phyloP scores from a whole-genome alignment of 2,113 vertebrate species.

The Nicator chloris region DNA sequence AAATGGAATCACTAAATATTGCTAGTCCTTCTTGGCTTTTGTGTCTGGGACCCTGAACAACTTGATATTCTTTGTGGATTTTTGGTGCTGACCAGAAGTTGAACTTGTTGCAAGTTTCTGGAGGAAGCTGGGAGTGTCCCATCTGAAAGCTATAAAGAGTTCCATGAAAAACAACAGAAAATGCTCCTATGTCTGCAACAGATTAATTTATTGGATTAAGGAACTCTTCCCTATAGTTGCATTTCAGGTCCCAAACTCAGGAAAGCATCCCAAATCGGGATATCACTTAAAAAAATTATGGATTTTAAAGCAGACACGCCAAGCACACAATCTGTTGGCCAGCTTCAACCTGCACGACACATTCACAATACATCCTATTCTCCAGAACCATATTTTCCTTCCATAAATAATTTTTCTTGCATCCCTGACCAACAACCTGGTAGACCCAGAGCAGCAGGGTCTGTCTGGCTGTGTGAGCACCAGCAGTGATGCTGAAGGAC shows the following conservation, averaged over 20 bases:
- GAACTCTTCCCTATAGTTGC: neutral
- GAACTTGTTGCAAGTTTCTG: slow-evolving; percentile 39
- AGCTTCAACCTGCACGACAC: neutral
- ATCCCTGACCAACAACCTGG: neutral
- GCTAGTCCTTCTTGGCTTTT: neutral
- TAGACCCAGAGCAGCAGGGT: neutral
- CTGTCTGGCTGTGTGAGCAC: neutral
- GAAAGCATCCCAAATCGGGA: neutral
- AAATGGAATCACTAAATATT: neutral
- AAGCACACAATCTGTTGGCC: neutral
- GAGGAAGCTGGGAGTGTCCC: slow-evolving; percentile 29
- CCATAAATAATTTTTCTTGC: neutral
- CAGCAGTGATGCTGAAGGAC: neutral
- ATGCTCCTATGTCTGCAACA: neutral
- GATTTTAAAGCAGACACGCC: neutral
- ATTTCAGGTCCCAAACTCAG: neutral
- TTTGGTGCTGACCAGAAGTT: slow-evolving; percentile 32
- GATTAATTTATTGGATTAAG: slow-evolving; percentile 45
- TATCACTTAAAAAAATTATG: neutral
- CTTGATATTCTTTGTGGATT: neutral
- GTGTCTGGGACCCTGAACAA: neutral
- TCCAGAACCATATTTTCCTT: neutral
- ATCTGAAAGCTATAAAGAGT: slow-evolving; percentile 56
- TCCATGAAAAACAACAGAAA: slow-evolving; percentile 25
- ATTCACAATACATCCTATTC: neutral